phyloP scores from a whole-genome alignment of 2,797 vertebrate species.

The Synanceia verrucosa region DNA sequence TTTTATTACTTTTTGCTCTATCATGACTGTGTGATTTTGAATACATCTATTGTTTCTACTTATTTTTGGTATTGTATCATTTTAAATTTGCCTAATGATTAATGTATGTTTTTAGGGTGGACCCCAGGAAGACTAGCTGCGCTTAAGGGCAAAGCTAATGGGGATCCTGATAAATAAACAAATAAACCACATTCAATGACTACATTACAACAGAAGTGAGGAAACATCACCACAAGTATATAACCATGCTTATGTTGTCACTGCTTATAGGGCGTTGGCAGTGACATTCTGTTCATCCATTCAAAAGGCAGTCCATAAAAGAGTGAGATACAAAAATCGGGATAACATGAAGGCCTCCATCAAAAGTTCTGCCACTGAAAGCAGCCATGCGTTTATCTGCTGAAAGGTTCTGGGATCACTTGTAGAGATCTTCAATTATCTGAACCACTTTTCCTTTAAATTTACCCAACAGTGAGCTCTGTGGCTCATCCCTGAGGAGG shows the following conservation, averaged over 20 bases:
- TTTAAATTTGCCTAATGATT: too few species aligned
- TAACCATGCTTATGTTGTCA: conserved; percentile 29
- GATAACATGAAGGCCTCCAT: conserved; percentile 37
- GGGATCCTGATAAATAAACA: too few species aligned
- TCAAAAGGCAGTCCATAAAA: conserved; percentile 24
- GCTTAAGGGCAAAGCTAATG: too few species aligned
- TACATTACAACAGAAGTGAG: neutral
- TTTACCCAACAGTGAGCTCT: conserved; percentile 24
- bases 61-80: too few species aligned
- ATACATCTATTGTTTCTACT: too few species aligned
- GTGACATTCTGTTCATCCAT: conserved; percentile 14
- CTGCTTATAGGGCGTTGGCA: conserved; percentile 27
- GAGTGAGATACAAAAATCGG: conserved; percentile 9
- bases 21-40: too few species aligned
- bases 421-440: conserved; percentile 53
- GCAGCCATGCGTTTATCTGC: conserved; percentile 21
- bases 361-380: conserved; percentile 20
- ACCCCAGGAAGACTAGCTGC: too few species aligned
- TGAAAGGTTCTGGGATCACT: conserved; percentile 48
- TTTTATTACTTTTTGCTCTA: too few species aligned
- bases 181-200: too few species aligned
- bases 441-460: conserved; percentile 34
- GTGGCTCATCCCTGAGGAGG: conserved; percentile 29
- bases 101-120: too few species aligned
- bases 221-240: neutral